Conservation (phyloP, 30 jellyfish, hydroid and myxozoan species). For the Catostylus mosaicus region DNA sequence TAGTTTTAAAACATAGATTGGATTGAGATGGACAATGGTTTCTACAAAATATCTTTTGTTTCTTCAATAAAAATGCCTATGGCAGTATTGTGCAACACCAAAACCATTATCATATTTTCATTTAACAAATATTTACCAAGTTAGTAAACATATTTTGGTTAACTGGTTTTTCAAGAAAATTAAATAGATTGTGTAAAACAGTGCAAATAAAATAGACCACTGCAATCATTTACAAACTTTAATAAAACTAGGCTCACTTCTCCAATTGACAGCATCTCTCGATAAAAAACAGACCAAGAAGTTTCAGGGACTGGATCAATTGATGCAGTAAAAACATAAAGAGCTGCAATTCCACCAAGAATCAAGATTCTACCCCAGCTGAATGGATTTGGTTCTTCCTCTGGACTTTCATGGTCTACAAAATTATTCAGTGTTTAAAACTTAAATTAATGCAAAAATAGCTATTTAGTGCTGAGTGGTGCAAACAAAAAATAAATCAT, state of each 20-base stretch:
- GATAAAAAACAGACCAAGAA: constrained; percentile 87
- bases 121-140: too few relatives aligned
- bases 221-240: too few relatives aligned
- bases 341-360: constrained; percentile 53
- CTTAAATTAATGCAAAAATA: too few relatives aligned
- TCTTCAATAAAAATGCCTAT: too few relatives aligned
- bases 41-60: too few relatives aligned
- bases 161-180: too few relatives aligned
- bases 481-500: neutral
- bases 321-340: constrained; percentile 59
- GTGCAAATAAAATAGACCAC: neutral
- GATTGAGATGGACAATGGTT: too few relatives aligned
- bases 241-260: constrained; percentile 78
- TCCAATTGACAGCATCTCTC: constrained; percentile 91
- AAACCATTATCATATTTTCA: too few relatives aligned
- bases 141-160: too few relatives aligned
- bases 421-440: too few relatives aligned
- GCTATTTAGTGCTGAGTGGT: neutral
- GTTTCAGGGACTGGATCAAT: constrained; percentile 92
- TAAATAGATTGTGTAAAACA: neutral
- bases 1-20: too few relatives aligned
- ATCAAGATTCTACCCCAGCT: constrained; percentile 54
- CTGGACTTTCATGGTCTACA: constrained; percentile 36
- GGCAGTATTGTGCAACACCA: too few relatives aligned
- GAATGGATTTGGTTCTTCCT: constrained; percentile 66